phyloP scores from a whole-genome alignment of 2,797 vertebrate species.

The Epinephelus coioides region DNA sequence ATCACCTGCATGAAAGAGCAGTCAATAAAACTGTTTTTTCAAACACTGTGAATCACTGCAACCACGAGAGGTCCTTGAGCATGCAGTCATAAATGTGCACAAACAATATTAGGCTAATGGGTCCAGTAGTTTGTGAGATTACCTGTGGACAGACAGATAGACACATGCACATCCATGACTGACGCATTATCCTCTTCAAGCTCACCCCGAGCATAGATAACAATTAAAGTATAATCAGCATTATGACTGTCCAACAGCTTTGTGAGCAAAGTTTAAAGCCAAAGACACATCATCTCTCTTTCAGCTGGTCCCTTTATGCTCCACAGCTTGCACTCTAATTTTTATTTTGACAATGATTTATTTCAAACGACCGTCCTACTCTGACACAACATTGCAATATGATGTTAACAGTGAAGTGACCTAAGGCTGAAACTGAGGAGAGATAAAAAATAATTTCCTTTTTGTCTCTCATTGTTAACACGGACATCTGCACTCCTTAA shows the following conservation, averaged over 20 bases:
- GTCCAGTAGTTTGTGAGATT: too few relatives aligned
- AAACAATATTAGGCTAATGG: too few relatives aligned
- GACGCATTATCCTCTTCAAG: too few relatives aligned
- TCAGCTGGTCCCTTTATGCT: not conserved
- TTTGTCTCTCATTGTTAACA: slow-evolving; percentile 12
- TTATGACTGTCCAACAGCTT: not conserved
- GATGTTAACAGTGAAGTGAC: slow-evolving; percentile 30
- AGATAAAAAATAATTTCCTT: slow-evolving; percentile 26
- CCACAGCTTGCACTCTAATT: slow-evolving; percentile 11
- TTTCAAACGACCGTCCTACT: slow-evolving; percentile 12
- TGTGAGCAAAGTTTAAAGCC: not conserved
- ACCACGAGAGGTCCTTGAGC: too few relatives aligned
- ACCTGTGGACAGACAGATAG: too few relatives aligned
- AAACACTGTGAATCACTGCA: too few relatives aligned
- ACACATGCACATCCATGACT: too few relatives aligned
- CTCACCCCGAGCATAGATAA: too few relatives aligned
- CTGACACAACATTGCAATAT: slow-evolving; percentile 13
- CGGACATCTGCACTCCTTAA: not conserved
- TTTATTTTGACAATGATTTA: slow-evolving; percentile 27
- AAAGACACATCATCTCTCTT: slow-evolving; percentile 20
- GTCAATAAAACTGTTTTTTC: too few relatives aligned
- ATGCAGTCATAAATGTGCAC: too few relatives aligned
- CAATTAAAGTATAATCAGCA: not conserved
- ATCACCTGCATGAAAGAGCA: too few relatives aligned
- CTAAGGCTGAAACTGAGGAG: slow-evolving; percentile 6